Percentiles rank a stretch among this genome's conserved stretches.
Evolutionary conservation across 1,140 invertebrate genomes (phyloP).

Genomic region (Hycleus cichorii): DNA sequence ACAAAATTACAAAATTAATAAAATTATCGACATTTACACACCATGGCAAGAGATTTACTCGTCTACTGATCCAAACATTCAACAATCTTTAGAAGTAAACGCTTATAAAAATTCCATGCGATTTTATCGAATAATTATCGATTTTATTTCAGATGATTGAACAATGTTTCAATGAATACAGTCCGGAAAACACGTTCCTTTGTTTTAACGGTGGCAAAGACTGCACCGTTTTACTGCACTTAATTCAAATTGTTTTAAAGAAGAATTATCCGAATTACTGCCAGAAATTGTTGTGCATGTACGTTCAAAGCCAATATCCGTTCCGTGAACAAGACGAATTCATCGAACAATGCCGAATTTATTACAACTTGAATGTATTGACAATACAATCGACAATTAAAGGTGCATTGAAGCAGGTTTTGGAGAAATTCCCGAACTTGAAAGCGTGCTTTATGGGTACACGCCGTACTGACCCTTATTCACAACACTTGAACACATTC

Average conservation of each 20-base stretch:
- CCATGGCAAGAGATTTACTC: background rate
- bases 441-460: conserved; percentile 86
- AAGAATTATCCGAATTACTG: conserved; percentile 41
- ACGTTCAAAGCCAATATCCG: conserved; percentile 65
- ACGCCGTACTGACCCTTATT: conserved; percentile 74
- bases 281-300: conserved; percentile 48
- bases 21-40: conserved; percentile 9
- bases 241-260: conserved; percentile 58
- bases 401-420: conserved; percentile 53
- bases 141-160: conserved; percentile 33
- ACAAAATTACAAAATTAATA: conserved; percentile 15
- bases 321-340: conserved; percentile 86
- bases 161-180: conserved; percentile 50
- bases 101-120: background rate
- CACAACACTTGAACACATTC: conserved; percentile 56
- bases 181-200: conserved; percentile 67
- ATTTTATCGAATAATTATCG: background rate
- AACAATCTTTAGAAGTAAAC: background rate
- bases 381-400: conserved; percentile 67
- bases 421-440: conserved; percentile 56
- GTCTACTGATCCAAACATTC: background rate
- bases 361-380: conserved; percentile 66
- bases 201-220: conserved; percentile 98
- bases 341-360: conserved; percentile 59
- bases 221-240: conserved; percentile 83